These are phyloP conservation scores for Cynodonichthys magdalenae DNA, from an alignment of 2,797 vertebrate genomes.

Conservation along the genomic window DNA sequence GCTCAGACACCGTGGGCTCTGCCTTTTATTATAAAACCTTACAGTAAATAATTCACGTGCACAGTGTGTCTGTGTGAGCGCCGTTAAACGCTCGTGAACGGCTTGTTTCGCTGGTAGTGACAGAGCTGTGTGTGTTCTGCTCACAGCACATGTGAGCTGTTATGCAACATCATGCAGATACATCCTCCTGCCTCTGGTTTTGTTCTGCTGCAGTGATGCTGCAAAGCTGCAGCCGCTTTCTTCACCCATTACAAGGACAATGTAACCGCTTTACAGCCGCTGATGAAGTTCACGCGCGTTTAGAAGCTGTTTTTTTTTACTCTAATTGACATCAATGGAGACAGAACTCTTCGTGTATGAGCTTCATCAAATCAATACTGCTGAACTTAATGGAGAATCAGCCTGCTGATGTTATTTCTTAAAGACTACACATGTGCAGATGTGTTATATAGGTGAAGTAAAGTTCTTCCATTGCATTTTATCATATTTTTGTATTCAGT, in stretches of 20 bases:
- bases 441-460: background rate
- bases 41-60: background rate
- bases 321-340: conserved; percentile 7
- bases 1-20: conserved; percentile 21
- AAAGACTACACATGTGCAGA: background rate
- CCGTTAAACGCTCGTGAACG: background rate
- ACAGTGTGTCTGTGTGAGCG: background rate
- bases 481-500: background rate
- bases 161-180: conserved; percentile 69
- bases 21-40: background rate
- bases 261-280: background rate
- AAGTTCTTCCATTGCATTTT: background rate
- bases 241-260: background rate
- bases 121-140: conserved; percentile 31
- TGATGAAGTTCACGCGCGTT: background rate
- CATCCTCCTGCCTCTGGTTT: conserved; percentile 35
- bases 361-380: background rate
- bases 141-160: conserved; percentile 58
- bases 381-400: background rate
- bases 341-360: background rate
- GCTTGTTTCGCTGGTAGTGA: background rate
- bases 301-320: background rate
- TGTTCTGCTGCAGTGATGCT: conserved; percentile 38
- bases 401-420: background rate
- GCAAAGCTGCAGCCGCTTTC: conserved; percentile 6